Conservation (phyloP, 2,888 invertebrate genomes). For the Agapetus fuscipes region DNA sequence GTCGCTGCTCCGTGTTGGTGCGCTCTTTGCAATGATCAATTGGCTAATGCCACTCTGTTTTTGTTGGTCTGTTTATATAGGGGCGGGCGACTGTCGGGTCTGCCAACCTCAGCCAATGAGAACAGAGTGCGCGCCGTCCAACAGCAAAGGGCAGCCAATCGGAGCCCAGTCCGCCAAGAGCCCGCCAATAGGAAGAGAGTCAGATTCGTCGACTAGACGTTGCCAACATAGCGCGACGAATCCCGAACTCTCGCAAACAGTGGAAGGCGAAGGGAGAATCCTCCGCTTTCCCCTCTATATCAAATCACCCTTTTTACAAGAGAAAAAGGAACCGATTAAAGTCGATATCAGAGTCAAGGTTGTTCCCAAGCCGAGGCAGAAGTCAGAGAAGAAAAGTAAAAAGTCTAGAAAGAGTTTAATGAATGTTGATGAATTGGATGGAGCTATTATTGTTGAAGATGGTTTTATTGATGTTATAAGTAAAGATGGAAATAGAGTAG, state of each 20-base stretch:
- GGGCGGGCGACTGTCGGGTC: slow-evolving; percentile 47
- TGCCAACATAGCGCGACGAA: slow-evolving; percentile 37
- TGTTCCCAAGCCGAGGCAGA: slow-evolving; percentile 49
- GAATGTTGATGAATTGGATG: slow-evolving; percentile 1
- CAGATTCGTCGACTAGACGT: slow-evolving; percentile 46
- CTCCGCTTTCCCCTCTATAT: slow-evolving; percentile 44
- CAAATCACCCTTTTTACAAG: slow-evolving; percentile 50
- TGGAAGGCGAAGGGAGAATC: slow-evolving; percentile 29
- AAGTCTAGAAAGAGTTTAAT: slow-evolving; percentile 6
- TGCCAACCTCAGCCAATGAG: slow-evolving; percentile 47
- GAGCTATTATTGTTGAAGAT: slow-evolving; percentile 1
- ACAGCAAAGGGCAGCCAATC: slow-evolving; percentile 13
- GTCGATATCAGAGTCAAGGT: slow-evolving; percentile 70
- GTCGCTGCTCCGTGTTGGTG: too few species aligned
- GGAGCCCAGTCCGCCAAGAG: slow-evolving; percentile 25
- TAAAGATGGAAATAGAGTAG: not conserved
- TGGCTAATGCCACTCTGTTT: slow-evolving; percentile 37
- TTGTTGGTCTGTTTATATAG: slow-evolving; percentile 39
- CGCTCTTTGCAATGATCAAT: not conserved
- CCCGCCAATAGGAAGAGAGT: slow-evolving; percentile 45
- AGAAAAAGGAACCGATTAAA: slow-evolving; percentile 63
- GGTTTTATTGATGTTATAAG: too few species aligned
- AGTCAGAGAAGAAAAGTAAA: slow-evolving; percentile 34
- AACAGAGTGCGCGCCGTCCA: slow-evolving; percentile 39
- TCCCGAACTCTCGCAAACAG: slow-evolving; percentile 35